A percentile compares a stretch with the other conserved stretches of the same genome.
Evolutionary conservation across 1,140 invertebrate genomes (phyloP).

Genomic region (Drosophila fuyamai): DNA sequence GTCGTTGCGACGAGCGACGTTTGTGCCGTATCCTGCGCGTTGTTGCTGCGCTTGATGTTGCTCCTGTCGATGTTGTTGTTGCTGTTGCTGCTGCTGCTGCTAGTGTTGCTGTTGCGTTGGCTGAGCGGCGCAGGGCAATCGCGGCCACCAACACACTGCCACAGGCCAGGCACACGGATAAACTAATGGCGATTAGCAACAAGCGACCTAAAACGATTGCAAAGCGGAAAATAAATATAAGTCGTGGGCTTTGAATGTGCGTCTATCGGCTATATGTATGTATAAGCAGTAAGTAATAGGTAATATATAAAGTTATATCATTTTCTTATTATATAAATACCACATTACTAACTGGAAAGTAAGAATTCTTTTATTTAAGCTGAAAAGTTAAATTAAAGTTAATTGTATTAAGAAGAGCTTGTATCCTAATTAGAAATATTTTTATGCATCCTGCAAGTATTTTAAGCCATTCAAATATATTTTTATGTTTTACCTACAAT

Average conservation of each 20-base stretch:
- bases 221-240: conserved; percentile 5
- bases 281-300: background rate
- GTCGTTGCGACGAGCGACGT: conserved; percentile 64
- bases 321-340: too few relatives aligned
- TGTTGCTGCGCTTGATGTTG: conserved; percentile 35
- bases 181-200: conserved; percentile 75
- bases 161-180: conserved; percentile 73
- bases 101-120: conserved; percentile 41
- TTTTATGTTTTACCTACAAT: background rate
- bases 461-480: too few relatives aligned
- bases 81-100: conserved; percentile 27
- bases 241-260: background rate
- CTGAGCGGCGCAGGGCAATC: conserved; percentile 65
- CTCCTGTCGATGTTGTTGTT: conserved; percentile 17
- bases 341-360: too few relatives aligned
- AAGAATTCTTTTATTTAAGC: background rate
- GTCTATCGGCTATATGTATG: background rate
- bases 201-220: conserved; percentile 60
- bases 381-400: too few relatives aligned
- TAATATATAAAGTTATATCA: too few relatives aligned
- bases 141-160: conserved; percentile 74
- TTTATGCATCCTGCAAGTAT: too few relatives aligned
- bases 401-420: too few relatives aligned
- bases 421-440: too few relatives aligned
- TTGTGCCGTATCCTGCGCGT: conserved; percentile 68